Evolutionary conservation across 1,140 invertebrate species (phyloP).

Genomic region (Anastrepha ludens): DNA sequence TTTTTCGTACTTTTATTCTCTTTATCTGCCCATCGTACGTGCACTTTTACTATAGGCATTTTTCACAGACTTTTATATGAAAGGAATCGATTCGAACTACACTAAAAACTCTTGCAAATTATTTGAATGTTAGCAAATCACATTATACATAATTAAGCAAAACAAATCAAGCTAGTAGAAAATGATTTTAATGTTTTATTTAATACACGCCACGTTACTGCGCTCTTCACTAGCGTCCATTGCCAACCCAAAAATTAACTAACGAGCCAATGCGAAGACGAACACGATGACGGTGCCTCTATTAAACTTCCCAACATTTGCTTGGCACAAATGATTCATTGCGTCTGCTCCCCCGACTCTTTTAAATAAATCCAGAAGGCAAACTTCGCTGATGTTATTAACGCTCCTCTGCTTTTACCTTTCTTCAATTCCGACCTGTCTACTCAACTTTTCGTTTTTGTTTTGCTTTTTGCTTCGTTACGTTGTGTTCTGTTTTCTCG

Average conservation of each 20-base stretch:
- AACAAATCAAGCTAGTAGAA: background rate
- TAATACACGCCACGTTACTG: constrained; percentile 17
- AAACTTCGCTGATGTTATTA: constrained; percentile 20
- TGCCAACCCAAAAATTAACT: constrained; percentile 1
- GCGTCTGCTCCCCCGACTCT: constrained; percentile 20
- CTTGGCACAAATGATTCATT: constrained; percentile 19
- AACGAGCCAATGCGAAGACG: constrained; percentile 1
- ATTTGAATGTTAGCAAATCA: constrained; percentile 17
- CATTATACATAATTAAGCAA: constrained; percentile 38
- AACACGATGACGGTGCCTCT: constrained; percentile 3
- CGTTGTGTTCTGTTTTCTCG: background rate
- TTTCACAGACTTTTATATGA: constrained; percentile 13
- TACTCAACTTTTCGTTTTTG: constrained; percentile 46
- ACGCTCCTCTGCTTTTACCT: background rate
- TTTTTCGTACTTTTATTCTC: constrained; percentile 30
- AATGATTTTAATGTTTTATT: background rate
- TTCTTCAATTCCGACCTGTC: background rate
- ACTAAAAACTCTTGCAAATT: constrained; percentile 13
- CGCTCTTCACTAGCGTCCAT: background rate
- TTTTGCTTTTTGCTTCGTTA: constrained; percentile 21
- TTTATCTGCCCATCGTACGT: background rate
- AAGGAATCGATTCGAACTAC: background rate
- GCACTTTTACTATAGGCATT: constrained; percentile 6
- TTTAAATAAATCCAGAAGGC: background rate
- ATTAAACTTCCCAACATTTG: constrained; percentile 1